These are phyloP conservation scores for Acomys russatus DNA, from an alignment of 2,797 vertebrate species.

Conservation along the genomic window DNA sequence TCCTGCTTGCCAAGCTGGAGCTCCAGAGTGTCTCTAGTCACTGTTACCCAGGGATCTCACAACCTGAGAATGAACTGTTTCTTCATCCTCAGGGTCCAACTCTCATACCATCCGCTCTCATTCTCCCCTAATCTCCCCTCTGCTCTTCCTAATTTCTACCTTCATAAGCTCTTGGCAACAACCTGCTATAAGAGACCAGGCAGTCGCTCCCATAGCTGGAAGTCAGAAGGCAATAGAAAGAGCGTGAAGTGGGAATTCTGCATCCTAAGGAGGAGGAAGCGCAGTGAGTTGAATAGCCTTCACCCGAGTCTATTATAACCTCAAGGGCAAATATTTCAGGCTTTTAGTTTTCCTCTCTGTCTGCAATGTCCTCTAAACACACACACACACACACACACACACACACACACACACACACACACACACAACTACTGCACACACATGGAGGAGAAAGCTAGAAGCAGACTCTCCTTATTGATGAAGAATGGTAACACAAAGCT, in stretches of 20 bases:
- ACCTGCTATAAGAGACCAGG: background rate
- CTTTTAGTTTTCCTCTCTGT: conserved; percentile 15
- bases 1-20: background rate
- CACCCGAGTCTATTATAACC: background rate
- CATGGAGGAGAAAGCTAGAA: background rate
- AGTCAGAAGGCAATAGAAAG: background rate
- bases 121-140: background rate
- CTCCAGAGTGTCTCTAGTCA: background rate
- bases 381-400: rapidly evolving
- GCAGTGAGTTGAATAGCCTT: background rate
- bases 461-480: background rate
- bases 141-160: background rate
- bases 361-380: background rate
- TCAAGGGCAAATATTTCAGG: background rate
- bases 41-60: background rate
- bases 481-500: background rate
- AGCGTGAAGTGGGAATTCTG: background rate
- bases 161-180: background rate
- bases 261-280: background rate
- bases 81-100: background rate
- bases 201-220: background rate
- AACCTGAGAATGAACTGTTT: too few relatives aligned
- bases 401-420: background rate
- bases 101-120: background rate
- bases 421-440: background rate